phyloP scores from a whole-genome alignment of 2,113 vertebrate species.

The Sula dactylatra region DNA sequence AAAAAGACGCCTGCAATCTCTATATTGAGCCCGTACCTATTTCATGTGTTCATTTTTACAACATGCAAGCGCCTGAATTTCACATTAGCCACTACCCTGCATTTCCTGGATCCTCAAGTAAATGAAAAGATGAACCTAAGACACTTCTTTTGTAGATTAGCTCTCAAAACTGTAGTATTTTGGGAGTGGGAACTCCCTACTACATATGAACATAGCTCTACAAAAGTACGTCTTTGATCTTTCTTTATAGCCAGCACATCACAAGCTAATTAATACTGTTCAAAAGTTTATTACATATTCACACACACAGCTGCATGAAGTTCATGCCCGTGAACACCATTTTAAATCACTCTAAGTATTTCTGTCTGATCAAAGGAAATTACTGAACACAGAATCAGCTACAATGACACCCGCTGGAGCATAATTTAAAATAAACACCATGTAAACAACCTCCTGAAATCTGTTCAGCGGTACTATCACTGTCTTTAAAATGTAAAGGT shows the following conservation, averaged over 20 bases:
- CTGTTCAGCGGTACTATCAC: neutral
- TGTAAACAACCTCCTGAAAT: slow-evolving; percentile 12
- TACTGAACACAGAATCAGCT: neutral
- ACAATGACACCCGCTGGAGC: neutral
- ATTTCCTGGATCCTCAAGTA: neutral
- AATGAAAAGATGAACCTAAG: neutral
- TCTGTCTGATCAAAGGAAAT: slow-evolving; percentile 3
- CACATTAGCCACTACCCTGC: neutral
- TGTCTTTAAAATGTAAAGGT: neutral
- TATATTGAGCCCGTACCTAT: neutral
- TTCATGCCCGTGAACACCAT: neutral
- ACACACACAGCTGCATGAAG: neutral
- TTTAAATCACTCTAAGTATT: neutral
- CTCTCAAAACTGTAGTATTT: neutral
- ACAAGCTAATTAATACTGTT: neutral
- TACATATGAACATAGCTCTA: neutral
- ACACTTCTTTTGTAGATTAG: neutral
- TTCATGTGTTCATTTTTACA: neutral
- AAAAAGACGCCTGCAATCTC: neutral
- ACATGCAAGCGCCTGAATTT: neutral
- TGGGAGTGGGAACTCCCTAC: neutral
- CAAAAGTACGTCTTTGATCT: neutral
- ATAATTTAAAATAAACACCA: slow-evolving; percentile 14
- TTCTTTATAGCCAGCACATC: neutral
- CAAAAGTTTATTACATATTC: neutral